Base-by-base conservation (phyloP, 2,888 invertebrate genomes). In the Teleiodes luculella region DNA sequence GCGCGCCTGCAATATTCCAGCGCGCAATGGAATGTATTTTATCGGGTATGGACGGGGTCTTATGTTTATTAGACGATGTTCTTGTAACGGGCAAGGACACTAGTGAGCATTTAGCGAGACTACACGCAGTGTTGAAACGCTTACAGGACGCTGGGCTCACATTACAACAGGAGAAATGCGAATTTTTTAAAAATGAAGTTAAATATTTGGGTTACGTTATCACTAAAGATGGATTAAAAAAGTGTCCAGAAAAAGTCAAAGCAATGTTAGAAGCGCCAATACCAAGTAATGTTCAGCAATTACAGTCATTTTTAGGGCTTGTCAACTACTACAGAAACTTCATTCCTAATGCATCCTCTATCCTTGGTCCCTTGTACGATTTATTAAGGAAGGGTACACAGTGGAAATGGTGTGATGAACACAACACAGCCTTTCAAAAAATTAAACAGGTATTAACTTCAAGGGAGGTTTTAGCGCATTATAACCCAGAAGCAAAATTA, bases 401-500 rank as follows among this genome's bases (percentile, higher is more conserved):
- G 14, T 45, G 24, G 24, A n/a, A 24, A n/a, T 45, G 45, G 45
- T 6, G 2, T 11, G 5, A 5, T 2, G 14, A 13, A 24, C 45
- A 45, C 3, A 11, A 45, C 4, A 39, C 8, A 61, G 61, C 61
- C 37, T 28, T 45, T n/a, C 6, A n/a, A 11, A 8, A 28, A n/a
- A n/a, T n/a, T n/a, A n/a, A n/a, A n/a, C n/a, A n/a, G n/a, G n/a
- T n/a, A n/a, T n/a, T n/a, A n/a, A 46, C 59, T 0, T 62, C 64
- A 1, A 64, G 64, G 28, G 45, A 58, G 13, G 53, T 59, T 0
- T 54, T 67, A 35, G 48, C 65, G 0, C 67, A 69, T 53, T 65
- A 58, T 48, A 54, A 65, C 36, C 56, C 60, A 0, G 41, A 57
- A 5, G 59, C 59, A 0, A 60, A 58, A 20, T n/a, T 63, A 28